phyloP scores from a whole-genome alignment of 53 echinoderm and acorn worm species.

The Hippasteria phrygiana region DNA sequence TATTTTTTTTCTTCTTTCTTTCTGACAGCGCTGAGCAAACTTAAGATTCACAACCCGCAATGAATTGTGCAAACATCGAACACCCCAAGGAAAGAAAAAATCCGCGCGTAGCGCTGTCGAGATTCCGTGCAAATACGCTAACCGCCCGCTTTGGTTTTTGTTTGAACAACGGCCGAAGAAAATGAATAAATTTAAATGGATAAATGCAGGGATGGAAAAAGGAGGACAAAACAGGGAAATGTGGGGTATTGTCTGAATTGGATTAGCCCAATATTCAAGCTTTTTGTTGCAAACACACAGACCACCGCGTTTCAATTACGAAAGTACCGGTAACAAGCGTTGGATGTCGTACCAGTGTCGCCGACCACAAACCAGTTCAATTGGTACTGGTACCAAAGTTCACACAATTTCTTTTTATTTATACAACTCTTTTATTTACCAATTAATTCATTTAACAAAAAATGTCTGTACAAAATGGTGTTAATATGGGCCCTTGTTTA shows the following conservation, averaged over 20 bases:
- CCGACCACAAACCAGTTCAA: neutral
- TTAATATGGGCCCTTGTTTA: no score
- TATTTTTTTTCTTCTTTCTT: neutral
- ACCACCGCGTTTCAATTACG: neutral
- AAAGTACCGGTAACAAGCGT: conserved; percentile 11
- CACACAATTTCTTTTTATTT: no score
- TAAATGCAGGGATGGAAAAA: conserved; percentile 13
- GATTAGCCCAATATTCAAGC: conserved; percentile 5
- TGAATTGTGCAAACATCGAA: conserved; percentile 51
- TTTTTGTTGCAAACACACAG: neutral
- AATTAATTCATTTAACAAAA: no score
- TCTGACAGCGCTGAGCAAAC: conserved; percentile 8
- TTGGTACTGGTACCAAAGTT: neutral
- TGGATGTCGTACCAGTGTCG: neutral
- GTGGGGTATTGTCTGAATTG: conserved; percentile 12
- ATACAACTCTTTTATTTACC: no score
- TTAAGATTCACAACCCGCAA: neutral
- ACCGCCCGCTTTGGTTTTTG: conserved; percentile 14
- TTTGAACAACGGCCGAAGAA: conserved; percentile 52
- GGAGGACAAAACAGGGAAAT: neutral
- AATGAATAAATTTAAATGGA: conserved; percentile 62
- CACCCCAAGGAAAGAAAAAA: neutral
- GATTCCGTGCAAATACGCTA: conserved; percentile 19
- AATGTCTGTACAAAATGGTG: no score
- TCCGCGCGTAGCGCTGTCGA: neutral